phyloP scores from a whole-genome alignment of 2,888 invertebrate genomes.

The Hypercompe scribonia region DNA sequence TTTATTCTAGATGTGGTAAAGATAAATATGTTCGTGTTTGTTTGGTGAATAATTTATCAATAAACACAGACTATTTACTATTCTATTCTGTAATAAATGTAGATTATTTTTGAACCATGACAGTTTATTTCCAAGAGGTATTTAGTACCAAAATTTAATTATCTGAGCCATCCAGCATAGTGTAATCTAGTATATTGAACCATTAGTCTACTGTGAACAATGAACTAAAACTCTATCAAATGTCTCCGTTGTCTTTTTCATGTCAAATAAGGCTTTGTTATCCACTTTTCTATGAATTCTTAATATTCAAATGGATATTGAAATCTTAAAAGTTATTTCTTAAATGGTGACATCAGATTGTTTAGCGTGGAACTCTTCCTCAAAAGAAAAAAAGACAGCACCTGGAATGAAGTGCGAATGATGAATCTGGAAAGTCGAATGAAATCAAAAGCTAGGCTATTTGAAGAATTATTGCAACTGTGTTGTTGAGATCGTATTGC shows the following conservation, averaged over 20 bases:
- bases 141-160: too few relatives aligned
- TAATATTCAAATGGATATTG: too few relatives aligned
- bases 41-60: background rate
- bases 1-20: constrained; percentile 55
- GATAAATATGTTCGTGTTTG: background rate
- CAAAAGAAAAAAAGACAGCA: background rate
- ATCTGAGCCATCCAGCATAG: too few relatives aligned
- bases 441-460: background rate
- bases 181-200: too few relatives aligned
- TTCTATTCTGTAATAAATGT: background rate
- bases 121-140: background rate
- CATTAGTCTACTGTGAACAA: too few relatives aligned
- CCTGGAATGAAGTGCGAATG: background rate
- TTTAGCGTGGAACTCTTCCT: background rate
- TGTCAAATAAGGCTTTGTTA: too few relatives aligned
- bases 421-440: background rate
- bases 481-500: background rate
- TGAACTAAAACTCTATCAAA: too few relatives aligned
- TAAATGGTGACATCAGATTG: too few relatives aligned
- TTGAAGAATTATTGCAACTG: background rate
- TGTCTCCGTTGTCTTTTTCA: too few relatives aligned
- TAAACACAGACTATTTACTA: background rate
- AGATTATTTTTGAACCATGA: background rate
- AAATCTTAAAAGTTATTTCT: too few relatives aligned
- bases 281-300: too few relatives aligned